Conservation (phyloP, 1,140 invertebrate genomes). For the Plodia interpunctella region DNA sequence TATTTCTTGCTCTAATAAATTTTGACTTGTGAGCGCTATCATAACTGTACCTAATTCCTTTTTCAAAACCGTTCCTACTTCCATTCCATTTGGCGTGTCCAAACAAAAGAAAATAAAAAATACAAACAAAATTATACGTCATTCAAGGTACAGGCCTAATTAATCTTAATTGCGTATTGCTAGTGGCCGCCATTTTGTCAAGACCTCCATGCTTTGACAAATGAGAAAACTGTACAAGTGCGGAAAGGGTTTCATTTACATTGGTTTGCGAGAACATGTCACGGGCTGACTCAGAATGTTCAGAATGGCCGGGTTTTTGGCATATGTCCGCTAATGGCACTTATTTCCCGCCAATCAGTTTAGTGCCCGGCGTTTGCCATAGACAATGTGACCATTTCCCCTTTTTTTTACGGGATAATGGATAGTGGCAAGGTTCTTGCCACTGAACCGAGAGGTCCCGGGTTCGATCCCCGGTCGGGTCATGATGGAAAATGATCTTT, state of each 20-base stretch:
- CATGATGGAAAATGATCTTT: too few relatives aligned
- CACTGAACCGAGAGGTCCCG: too few relatives aligned
- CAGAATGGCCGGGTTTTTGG: conserved; percentile 34
- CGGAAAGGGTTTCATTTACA: not conserved
- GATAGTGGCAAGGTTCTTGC: too few relatives aligned
- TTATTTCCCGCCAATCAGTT: conserved; percentile 63
- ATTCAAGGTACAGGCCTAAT: conserved; percentile 35
- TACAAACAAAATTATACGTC: conserved; percentile 3
- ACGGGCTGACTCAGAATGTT: conserved; percentile 42
- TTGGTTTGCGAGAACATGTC: conserved; percentile 27
- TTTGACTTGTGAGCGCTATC: too few relatives aligned
- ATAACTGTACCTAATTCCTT: not conserved
- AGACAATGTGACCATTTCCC: conserved; percentile 17
- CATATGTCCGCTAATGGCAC: conserved; percentile 56
- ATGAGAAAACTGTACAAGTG: not conserved
- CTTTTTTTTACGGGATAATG: too few relatives aligned
- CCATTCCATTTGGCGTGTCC: not conserved
- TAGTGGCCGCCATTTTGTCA: conserved; percentile 30
- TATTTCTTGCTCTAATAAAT: too few relatives aligned
- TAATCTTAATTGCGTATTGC: conserved; percentile 51
- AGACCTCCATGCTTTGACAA: conserved; percentile 20
- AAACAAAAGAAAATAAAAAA: conserved; percentile 8
- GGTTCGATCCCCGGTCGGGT: too few relatives aligned
- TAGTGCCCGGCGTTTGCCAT: conserved; percentile 44
- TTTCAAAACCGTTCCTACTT: not conserved